Percentiles rank a stretch among this genome's conserved stretches.
Evolutionary conservation across 2,797 vertebrate genomes (phyloP).

Genomic region (Enoplosus armatus): DNA sequence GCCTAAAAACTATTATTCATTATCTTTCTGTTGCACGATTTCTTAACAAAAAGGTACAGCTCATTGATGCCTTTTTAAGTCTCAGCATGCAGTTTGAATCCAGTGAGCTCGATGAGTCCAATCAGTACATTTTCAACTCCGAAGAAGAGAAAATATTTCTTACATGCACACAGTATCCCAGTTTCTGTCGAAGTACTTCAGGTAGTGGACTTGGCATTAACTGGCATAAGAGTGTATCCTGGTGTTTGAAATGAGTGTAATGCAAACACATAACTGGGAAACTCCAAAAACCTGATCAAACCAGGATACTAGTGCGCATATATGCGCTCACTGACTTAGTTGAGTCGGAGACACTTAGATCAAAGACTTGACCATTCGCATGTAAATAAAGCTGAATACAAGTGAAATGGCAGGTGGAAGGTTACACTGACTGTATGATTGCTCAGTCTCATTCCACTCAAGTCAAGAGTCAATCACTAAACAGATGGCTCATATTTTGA

Average conservation of each 20-base stretch:
- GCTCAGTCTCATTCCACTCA: slow-evolving; percentile 21
- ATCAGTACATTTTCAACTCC: neutral
- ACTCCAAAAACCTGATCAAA: too few relatives aligned
- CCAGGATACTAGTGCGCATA: too few relatives aligned
- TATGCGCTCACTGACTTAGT: too few relatives aligned
- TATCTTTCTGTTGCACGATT: neutral
- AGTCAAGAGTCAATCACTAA: slow-evolving; percentile 40
- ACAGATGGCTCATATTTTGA: slow-evolving; percentile 38
- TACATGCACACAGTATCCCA: too few relatives aligned
- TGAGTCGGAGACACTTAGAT: too few relatives aligned
- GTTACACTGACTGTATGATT: neutral
- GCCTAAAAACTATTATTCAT: neutral
- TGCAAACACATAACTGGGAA: too few relatives aligned
- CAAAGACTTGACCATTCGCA: too few relatives aligned
- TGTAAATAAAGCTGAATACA: neutral
- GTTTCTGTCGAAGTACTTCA: too few relatives aligned
- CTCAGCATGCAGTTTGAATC: neutral
- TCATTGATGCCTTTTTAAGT: neutral
- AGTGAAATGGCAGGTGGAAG: neutral
- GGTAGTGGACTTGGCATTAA: too few relatives aligned
- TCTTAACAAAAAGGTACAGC: neutral
- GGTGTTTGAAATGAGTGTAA: too few relatives aligned
- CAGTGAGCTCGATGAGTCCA: neutral
- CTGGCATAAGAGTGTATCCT: too few relatives aligned
- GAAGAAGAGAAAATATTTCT: too few relatives aligned